A percentile compares a stretch with the other conserved stretches of the same genome.
phyloP scores from a whole-genome alignment of 2,888 invertebrate species.

The Rhaphigaster nebulosa region DNA sequence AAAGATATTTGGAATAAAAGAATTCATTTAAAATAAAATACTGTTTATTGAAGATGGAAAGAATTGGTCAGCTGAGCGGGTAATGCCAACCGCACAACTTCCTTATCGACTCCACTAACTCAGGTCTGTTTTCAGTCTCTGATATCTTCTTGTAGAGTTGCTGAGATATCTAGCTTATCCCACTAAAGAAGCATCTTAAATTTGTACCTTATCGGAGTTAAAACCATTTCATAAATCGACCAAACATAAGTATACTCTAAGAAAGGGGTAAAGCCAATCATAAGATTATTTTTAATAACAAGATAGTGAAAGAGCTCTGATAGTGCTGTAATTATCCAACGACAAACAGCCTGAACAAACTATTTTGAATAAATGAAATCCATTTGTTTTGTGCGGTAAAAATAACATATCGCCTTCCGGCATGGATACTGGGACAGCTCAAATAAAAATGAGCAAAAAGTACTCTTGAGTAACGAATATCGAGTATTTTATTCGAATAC shows the following conservation, averaged over 20 bases:
- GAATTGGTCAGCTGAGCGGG: neutral
- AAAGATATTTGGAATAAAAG: neutral
- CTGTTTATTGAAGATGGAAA: neutral
- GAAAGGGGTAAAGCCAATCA: neutral
- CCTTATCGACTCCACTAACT: constrained; percentile 27
- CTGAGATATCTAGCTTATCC: neutral
- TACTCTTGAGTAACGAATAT: too few relatives aligned
- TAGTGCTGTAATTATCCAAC: neutral
- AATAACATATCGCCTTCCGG: neutral
- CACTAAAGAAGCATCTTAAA: neutral
- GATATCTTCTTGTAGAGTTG: neutral
- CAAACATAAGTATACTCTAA: neutral
- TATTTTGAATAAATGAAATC: neutral
- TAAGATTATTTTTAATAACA: constrained; percentile 18
- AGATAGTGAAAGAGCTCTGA: neutral
- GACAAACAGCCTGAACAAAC: neutral
- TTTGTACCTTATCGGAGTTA: constrained; percentile 6
- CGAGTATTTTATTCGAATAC: too few relatives aligned
- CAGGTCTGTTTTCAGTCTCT: constrained; percentile 5
- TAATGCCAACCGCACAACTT: constrained; percentile 19
- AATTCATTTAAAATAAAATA: neutral
- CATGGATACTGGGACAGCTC: too few relatives aligned
- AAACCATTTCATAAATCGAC: constrained; percentile 28
- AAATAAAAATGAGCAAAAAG: too few relatives aligned
- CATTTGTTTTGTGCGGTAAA: neutral